Evolutionary conservation across 2,113 vertebrate genomes (phyloP).

Genomic region (Scartelaos histophorus): DNA sequence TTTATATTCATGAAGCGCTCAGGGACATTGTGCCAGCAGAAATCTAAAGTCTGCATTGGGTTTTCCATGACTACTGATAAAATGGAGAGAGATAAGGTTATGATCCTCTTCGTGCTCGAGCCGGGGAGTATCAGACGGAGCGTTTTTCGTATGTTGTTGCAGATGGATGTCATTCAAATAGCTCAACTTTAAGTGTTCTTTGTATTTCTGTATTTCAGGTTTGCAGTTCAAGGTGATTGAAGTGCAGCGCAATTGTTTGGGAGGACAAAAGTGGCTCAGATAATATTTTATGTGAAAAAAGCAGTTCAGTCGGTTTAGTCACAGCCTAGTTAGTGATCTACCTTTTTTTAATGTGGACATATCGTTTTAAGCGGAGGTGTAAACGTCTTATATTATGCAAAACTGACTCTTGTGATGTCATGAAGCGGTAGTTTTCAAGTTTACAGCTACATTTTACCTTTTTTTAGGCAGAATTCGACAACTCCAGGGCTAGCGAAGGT

Average conservation of each 20-base stretch:
- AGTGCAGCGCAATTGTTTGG: not conserved
- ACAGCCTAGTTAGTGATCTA: not conserved
- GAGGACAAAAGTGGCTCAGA: not conserved
- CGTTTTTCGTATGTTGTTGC: not conserved
- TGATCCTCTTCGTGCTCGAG: not conserved
- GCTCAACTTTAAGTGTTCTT: not conserved
- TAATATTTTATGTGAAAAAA: not conserved
- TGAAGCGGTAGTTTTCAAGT: no score
- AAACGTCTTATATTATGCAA: no score
- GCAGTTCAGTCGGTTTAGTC: not conserved
- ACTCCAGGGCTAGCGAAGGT: no score
- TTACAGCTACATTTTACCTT: no score
- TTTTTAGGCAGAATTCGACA: no score
- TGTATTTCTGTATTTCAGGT: not conserved
- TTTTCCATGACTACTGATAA: constrained; percentile 8
- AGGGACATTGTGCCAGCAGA: constrained; percentile 5
- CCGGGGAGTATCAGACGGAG: not conserved
- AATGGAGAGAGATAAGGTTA: not conserved
- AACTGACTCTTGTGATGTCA: no score
- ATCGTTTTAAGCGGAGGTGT: no score
- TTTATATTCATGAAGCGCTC: constrained; percentile 28
- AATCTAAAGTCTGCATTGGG: not conserved
- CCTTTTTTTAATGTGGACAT: no score
- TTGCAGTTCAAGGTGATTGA: not conserved
- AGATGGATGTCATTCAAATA: not conserved